A percentile compares a stretch with the other conserved stretches of the same genome.
Evolutionary conservation across 1,140 invertebrate species (phyloP).

Genomic region (Thaumetopoea pityocampa): DNA sequence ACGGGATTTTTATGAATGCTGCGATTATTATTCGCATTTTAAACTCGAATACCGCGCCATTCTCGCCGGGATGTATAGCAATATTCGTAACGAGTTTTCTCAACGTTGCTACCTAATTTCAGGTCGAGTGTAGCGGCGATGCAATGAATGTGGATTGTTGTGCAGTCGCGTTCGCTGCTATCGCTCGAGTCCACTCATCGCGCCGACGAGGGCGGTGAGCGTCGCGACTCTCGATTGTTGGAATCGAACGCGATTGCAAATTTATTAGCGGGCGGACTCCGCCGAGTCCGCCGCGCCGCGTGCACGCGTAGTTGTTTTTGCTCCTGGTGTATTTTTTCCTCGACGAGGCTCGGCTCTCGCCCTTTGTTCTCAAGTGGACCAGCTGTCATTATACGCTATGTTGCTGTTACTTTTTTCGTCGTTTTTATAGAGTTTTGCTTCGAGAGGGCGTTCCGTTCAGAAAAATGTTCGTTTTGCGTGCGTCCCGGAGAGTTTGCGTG

Average conservation of each 20-base stretch:
- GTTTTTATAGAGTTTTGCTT: constrained; percentile 75
- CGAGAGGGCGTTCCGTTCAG: constrained; percentile 69
- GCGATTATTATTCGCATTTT: constrained; percentile 74
- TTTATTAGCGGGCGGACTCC: constrained; percentile 60
- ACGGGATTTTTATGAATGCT: constrained; percentile 72
- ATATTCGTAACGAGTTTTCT: constrained; percentile 74
- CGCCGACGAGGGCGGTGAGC: constrained; percentile 27
- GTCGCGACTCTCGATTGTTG: constrained; percentile 28
- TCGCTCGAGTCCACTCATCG: constrained; percentile 38
- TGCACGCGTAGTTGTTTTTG: constrained; percentile 70
- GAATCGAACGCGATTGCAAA: constrained; percentile 68
- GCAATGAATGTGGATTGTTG: constrained; percentile 14
- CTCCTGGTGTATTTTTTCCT: constrained; percentile 73
- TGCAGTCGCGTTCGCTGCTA: constrained; percentile 13
- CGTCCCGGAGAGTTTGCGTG: constrained; percentile 67
- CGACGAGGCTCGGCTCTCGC: constrained; percentile 69
- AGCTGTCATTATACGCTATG: constrained; percentile 77
- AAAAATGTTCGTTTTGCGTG: constrained; percentile 75
- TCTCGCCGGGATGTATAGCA: constrained; percentile 69
- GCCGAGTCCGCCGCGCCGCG: constrained; percentile 44
- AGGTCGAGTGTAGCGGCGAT: constrained; percentile 42
- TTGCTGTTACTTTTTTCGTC: constrained; percentile 76
- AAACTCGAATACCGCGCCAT: constrained; percentile 70
- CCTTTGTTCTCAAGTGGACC: constrained; percentile 76
- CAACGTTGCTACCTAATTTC: constrained; percentile 68